Evolutionary conservation across 2,888 invertebrate species (phyloP).

Genomic region (Agrochola lota): DNA sequence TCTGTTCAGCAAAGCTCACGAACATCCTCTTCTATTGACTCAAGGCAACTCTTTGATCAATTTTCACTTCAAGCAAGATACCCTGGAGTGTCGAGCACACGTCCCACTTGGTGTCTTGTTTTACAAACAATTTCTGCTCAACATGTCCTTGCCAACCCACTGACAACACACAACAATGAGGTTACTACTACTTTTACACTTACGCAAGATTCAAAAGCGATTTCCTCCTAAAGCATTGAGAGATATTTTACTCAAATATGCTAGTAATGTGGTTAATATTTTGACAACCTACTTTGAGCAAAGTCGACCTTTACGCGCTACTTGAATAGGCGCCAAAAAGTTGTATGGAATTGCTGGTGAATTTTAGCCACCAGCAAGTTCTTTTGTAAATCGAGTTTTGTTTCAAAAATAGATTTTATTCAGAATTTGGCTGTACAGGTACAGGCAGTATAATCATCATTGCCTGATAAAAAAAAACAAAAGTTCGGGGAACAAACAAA

Average conservation of each 20-base stretch:
- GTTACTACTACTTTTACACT: not conserved
- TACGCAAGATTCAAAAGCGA: not conserved
- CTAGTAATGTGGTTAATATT: too few species aligned
- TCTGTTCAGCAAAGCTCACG: not conserved
- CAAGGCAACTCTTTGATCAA: not conserved
- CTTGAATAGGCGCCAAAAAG: too few species aligned
- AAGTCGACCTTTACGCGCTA: too few species aligned
- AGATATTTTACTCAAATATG: not conserved
- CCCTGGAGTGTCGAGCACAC: not conserved
- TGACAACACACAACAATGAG: not conserved
- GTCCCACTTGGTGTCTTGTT: not conserved
- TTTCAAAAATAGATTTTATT: too few species aligned
- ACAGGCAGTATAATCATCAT: too few species aligned
- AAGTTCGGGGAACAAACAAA: too few species aligned
- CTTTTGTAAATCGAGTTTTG: too few species aligned
- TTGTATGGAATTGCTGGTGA: too few species aligned
- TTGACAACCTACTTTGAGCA: too few species aligned
- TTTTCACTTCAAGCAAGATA: conserved; percentile 5
- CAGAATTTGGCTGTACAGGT: too few species aligned
- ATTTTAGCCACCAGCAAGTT: too few species aligned
- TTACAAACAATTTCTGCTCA: conserved; percentile 2
- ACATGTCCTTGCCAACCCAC: not conserved
- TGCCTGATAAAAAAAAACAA: too few species aligned
- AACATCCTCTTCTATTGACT: not conserved
- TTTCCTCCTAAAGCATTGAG: not conserved